Percentiles rank a stretch among this genome's conserved stretches.
These are phyloP conservation scores for Lineus longissimus DNA, from an alignment of 1,140 invertebrate species.

Conservation along the genomic window DNA sequence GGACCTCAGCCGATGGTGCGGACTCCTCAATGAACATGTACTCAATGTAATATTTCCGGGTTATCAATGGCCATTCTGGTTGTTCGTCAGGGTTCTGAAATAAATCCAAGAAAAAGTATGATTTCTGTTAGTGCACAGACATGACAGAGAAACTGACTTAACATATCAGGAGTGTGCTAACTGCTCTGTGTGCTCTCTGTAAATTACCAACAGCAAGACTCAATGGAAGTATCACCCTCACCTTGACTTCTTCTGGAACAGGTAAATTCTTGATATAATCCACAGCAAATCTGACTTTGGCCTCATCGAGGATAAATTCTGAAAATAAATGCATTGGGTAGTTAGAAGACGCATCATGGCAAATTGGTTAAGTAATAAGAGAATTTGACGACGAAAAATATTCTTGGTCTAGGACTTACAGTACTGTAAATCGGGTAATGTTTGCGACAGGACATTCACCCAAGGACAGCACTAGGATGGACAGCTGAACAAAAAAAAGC, in stretches of 20 bases:
- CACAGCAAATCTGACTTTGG: constrained; percentile 37
- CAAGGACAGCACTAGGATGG: no score
- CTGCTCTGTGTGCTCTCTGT: no score
- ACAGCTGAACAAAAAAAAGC: no score
- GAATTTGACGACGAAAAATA: no score
- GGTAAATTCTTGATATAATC: constrained; percentile 42
- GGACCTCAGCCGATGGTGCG: constrained; percentile 24
- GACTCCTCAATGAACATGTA: constrained; percentile 44
- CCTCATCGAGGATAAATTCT: constrained; percentile 49
- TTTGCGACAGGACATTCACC: no score
- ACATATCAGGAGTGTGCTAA: no score
- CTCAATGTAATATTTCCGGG: constrained; percentile 45
- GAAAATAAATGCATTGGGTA: constrained; percentile 18
- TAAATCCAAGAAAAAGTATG: not conserved
- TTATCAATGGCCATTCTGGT: constrained; percentile 45
- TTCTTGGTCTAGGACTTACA: not conserved
- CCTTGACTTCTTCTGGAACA: constrained; percentile 48
- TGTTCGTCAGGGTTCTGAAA: constrained; percentile 42
- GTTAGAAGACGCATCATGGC: not conserved
- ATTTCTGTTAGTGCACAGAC: no score
- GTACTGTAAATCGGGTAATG: no score
- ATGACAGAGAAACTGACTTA: no score
- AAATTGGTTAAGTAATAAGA: not conserved
- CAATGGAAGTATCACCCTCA: constrained; percentile 13
- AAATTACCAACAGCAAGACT: no score